phyloP scores from a whole-genome alignment of 2,888 invertebrate genomes.

The Trichopoda pennipes region DNA sequence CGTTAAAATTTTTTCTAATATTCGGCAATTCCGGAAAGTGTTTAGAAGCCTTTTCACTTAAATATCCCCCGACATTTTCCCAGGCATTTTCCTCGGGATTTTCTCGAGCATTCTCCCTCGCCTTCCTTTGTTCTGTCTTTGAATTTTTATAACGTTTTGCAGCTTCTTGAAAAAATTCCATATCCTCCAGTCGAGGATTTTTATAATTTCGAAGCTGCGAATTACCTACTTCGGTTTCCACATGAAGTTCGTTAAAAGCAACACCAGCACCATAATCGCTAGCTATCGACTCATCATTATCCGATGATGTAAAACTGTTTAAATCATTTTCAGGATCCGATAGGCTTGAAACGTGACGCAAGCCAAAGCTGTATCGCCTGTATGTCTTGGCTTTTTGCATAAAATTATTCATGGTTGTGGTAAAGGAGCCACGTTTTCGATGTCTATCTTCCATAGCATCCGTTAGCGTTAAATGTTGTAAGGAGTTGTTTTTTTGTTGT shows the following conservation, averaged over 20 bases:
- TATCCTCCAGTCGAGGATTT: neutral
- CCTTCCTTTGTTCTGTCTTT: neutral
- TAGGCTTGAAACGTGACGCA: constrained; percentile 84
- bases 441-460: constrained; percentile 62
- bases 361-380: constrained; percentile 80
- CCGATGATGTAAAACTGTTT: constrained; percentile 77
- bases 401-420: constrained; percentile 91
- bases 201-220: neutral
- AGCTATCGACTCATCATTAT: constrained; percentile 75
- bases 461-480: constrained; percentile 1
- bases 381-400: constrained; percentile 89
- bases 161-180: neutral
- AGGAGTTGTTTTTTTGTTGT: constrained; percentile 14
- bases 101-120: neutral
- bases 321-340: constrained; percentile 88
- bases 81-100: no score
- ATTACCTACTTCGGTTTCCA: constrained; percentile 12
- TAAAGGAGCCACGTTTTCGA: constrained; percentile 86
- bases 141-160: neutral
- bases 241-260: constrained; percentile 4
- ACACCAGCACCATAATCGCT: constrained; percentile 71
- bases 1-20: neutral
- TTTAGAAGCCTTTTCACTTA: neutral
- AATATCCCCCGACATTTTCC: no score
- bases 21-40: neutral